A percentile compares a stretch with the other conserved stretches of the same genome.
These are phyloP conservation scores for Eupithecia exiguata DNA, from an alignment of 2,888 invertebrate genomes.

Conservation along the genomic window DNA sequence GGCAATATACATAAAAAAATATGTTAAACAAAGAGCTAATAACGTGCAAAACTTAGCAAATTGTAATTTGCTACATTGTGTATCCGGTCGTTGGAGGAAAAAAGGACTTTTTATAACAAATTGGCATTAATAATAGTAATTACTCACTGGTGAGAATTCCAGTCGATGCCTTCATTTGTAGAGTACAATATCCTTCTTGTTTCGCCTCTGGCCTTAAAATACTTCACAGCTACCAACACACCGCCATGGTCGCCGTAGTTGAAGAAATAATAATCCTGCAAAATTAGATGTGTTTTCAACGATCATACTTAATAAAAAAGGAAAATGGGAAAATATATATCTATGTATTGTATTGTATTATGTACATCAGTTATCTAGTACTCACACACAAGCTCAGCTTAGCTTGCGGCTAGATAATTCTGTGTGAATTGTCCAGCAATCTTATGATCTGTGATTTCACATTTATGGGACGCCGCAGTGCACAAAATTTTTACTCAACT, in stretches of 20 bases:
- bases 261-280: constrained; percentile 91
- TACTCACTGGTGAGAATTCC: constrained; percentile 86
- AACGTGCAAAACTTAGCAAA: neutral
- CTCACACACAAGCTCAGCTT: no score
- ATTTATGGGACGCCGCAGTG: no score
- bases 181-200: constrained; percentile 93
- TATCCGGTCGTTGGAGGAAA: neutral
- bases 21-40: no score
- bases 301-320: neutral
- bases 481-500: no score
- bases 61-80: neutral
- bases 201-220: constrained; percentile 89
- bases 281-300: neutral
- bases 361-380: no score
- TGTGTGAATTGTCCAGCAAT: no score
- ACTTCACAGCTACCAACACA: constrained; percentile 92
- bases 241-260: constrained; percentile 97
- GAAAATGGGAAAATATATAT: no score
- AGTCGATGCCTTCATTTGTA: constrained; percentile 92
- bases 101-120: neutral
- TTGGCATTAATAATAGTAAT: no score
- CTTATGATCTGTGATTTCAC: no score
- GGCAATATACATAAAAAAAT: no score
- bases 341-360: no score
- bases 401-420: no score